Conservation (phyloP, 37 sponge, comb jelly and placozoan genomes). For the Ianthella basta region DNA sequence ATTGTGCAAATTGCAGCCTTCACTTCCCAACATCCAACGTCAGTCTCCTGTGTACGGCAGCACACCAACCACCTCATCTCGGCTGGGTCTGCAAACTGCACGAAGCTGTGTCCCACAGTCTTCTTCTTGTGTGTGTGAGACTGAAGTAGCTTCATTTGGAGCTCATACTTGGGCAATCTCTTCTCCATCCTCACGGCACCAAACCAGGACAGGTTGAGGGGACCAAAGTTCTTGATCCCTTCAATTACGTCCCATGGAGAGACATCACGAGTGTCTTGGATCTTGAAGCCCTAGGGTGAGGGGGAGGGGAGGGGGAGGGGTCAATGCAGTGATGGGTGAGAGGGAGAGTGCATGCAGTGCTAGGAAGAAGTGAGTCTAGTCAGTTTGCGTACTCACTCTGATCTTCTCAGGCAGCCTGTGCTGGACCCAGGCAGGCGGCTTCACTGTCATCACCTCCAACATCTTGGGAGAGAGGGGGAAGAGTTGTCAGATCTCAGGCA, state of each 20-base stretch:
- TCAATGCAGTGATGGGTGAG: too few species aligned
- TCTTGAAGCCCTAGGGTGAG: constrained; percentile 62
- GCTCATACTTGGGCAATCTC: constrained; percentile 72
- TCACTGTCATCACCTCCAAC: constrained; percentile 60
- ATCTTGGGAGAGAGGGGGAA: constrained; percentile 66
- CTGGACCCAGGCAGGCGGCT: constrained; percentile 46
- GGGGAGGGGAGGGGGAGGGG: neutral
- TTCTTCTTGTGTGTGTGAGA: constrained; percentile 73
- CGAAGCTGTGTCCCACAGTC: neutral
- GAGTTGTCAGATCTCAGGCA: constrained; percentile 73
- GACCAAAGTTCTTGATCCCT: constrained; percentile 78
- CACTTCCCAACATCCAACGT: too few species aligned
- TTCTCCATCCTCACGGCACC: constrained; percentile 83
- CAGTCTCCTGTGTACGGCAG: too few species aligned
- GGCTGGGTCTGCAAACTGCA: constrained; percentile 9
- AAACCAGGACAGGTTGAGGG: constrained; percentile 79
- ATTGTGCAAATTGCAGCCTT: too few species aligned
- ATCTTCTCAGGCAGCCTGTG: constrained; percentile 26
- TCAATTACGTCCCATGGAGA: constrained; percentile 90
- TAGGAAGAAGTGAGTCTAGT: neutral
- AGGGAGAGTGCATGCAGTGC: too few species aligned
- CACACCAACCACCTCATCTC: neutral
- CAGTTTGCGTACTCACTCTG: neutral
- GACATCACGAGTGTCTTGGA: constrained; percentile 69
- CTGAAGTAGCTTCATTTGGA: constrained; percentile 54